Percentiles rank a stretch among this genome's conserved stretches.
Evolutionary conservation across 2,888 invertebrate species (phyloP).

Genomic region (Panopea generosa): DNA sequence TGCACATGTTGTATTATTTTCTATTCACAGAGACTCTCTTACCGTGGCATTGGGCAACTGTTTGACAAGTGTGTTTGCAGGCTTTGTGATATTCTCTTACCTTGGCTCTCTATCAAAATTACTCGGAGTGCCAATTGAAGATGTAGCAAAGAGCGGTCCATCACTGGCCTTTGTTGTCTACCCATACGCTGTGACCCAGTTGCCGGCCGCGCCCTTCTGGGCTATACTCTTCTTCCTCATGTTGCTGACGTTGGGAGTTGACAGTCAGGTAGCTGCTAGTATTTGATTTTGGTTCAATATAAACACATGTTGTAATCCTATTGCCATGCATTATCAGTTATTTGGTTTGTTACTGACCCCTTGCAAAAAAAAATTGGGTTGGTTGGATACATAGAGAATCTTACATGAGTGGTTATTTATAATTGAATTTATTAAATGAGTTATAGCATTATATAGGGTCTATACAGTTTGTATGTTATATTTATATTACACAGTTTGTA

Average conservation of each 20-base stretch:
- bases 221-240: constrained; percentile 82
- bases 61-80: constrained; percentile 83
- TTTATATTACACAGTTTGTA: no score
- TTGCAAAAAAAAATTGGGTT: no score
- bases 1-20: no score
- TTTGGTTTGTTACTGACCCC: no score
- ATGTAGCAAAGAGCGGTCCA: constrained; percentile 80
- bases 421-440: no score
- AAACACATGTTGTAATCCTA: background rate
- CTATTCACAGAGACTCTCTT: constrained; percentile 78
- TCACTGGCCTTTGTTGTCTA: constrained; percentile 82
- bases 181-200: constrained; percentile 79
- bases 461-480: no score
- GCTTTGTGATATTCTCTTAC: constrained; percentile 84
- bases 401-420: no score
- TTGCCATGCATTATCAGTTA: no score
- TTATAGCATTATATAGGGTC: no score
- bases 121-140: constrained; percentile 72
- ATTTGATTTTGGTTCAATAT: background rate
- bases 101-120: constrained; percentile 79
- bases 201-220: constrained; percentile 79
- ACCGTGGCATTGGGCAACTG: constrained; percentile 82
- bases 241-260: constrained; percentile 81
- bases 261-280: constrained; percentile 77
- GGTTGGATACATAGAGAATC: no score